Evolutionary conservation across 2,888 invertebrate genomes (phyloP), one percentile per base, ranked within the genome.

Genomic region (Pollenia griseotomentosa): DNA sequence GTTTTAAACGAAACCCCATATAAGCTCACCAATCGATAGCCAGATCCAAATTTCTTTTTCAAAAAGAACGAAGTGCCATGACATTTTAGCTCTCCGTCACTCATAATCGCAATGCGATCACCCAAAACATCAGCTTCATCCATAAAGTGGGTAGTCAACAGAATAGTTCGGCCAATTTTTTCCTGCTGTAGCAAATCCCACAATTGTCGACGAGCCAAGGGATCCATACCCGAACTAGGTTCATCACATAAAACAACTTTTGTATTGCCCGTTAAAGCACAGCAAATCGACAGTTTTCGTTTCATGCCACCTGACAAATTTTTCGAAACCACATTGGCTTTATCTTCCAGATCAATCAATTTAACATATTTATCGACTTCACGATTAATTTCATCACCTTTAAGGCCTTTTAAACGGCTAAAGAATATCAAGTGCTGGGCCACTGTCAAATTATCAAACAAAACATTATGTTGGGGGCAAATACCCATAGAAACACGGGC

Each of bases 91-190:
- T 95, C 95, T 0, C 98, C 98, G 66, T 95, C 95, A 2, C 97
- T 96, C 97, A 98, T 97, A 83, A 98, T 97, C 11, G 97, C 97
- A 88, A 98, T 97, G 57, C 97, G 94, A 93, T 98, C 98, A 0
- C 97, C 98, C 2, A 98, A 94, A 61, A 97, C 94, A 93, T 98
- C 98, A 1, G 98, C 98, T 93, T 98, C 98, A 90, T 98, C 98
- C 97, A 98, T 98, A 92, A 97, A 97, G 93, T 98, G 97, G 0
- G 97, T 97, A 0, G 97, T 97, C 85, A 98, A 93, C 63, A 98
- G 94, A 91, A 98, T 95, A 0, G 97, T 96, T 10, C 97, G 95
- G 42, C 96, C 96, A 89, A 94, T 93, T 90, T 97, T 96, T 90
- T 97, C 95, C 88, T 94, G 94, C 92, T 96, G 96, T 87, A 98